phyloP scores from a whole-genome alignment of 2,888 invertebrate species.

The Matsumyia berberina region DNA sequence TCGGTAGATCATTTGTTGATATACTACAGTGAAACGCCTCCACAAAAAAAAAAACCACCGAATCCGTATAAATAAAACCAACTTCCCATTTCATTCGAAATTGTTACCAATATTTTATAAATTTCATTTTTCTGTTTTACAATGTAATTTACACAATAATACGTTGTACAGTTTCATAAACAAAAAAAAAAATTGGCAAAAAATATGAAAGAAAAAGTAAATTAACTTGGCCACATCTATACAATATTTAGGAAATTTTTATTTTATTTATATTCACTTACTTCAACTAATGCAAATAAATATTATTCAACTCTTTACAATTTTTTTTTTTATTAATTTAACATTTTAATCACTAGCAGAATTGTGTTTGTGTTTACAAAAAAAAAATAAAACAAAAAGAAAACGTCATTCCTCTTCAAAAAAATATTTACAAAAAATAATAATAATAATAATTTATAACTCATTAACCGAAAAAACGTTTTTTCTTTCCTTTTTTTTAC shows the following conservation, averaged over 20 bases:
- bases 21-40: too few relatives aligned
- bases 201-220: constrained; percentile 26
- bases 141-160: constrained; percentile 59
- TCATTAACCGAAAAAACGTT: constrained; percentile 52
- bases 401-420: constrained; percentile 41
- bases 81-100: constrained; percentile 25
- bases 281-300: constrained; percentile 69
- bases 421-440: constrained; percentile 59
- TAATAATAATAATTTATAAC: constrained; percentile 61
- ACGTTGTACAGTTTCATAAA: constrained; percentile 31
- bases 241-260: constrained; percentile 30
- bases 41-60: too few relatives aligned
- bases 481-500: constrained; percentile 28
- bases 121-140: constrained; percentile 55
- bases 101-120: constrained; percentile 47
- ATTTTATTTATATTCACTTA: constrained; percentile 48
- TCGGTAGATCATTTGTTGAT: too few relatives aligned
- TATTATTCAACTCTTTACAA: constrained; percentile 75
- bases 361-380: constrained; percentile 44
- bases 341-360: constrained; percentile 69
- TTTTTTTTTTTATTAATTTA: constrained; percentile 29
- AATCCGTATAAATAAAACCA: constrained; percentile 16
- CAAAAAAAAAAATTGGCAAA: constrained; percentile 10
- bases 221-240: constrained; percentile 37
- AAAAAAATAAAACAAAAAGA: constrained; percentile 35